Base-by-base conservation (phyloP, 2,797 vertebrate species). In the Propithecus perrieri region DNA sequence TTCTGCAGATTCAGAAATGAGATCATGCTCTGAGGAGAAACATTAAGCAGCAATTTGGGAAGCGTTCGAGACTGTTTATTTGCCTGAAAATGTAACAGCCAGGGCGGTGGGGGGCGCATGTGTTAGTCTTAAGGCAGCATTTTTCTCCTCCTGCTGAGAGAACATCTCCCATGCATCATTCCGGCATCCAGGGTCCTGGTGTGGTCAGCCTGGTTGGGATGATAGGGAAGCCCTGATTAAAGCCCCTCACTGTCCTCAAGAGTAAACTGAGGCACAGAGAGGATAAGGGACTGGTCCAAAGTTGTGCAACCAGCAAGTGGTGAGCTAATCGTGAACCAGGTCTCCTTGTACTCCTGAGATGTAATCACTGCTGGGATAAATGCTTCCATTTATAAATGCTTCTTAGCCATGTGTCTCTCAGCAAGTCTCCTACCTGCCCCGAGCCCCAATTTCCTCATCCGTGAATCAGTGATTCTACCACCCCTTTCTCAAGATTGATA, bases 1-100 rank as follows among this genome's bases (percentile, higher is more conserved):
- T 98, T 97, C 98, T 97, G 89, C 94, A 96, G 92, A 96, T 98
- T 98, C 98, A 98, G 97, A 98, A 98, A 97, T 15, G 93, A 98
- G 97, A 98, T 98, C 97, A 85, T 55, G 48, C 98, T 91, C 96
- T 72, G 81, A 95, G 96, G 89, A 97, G 97, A 98, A 96, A 97
- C 98, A 97, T 98, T 98, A 97, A 98, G 92, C 94, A 96, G 65
- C 33, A 80, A 97, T 93, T 53, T 90, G 89, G 96, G 88, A 97
- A 97, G 95, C 20, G 46, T 87, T 78, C 33, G 84, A 78, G 96
- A 74, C 91, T 94, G 35, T 94, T 97, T 91, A 71, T 96, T 96
- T 97, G 94, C 97, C 79, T 97, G 96, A 94, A 98, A 97, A 96
- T 15, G 1, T n/a, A 79, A 53, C 78, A 76, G 17, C 18, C 46